Evolutionary conservation across 1,140 invertebrate species (phyloP).

Genomic region (Pseudomyrmex concolor): DNA sequence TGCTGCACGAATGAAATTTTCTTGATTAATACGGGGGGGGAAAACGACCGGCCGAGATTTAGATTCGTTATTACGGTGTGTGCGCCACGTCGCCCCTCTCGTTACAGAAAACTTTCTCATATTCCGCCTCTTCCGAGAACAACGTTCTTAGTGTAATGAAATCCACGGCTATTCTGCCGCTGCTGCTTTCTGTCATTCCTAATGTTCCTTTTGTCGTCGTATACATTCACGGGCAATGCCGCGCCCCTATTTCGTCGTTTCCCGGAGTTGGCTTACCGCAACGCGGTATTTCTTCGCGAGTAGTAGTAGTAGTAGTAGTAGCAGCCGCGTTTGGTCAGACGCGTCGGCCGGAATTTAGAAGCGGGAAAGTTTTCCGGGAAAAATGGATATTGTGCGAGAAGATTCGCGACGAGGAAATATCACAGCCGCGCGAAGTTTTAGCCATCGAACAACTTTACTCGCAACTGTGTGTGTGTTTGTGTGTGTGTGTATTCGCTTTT

Average conservation of each 20-base stretch:
- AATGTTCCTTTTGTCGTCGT: slow-evolving; percentile 48
- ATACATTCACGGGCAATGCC: slow-evolving; percentile 16
- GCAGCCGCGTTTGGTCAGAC: slow-evolving; percentile 37
- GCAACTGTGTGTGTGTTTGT: background rate
- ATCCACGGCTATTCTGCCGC: slow-evolving; percentile 33
- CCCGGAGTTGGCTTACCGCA: slow-evolving; percentile 16
- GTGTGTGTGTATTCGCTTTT: background rate
- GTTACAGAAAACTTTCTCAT: slow-evolving; percentile 42
- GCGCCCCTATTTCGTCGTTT: slow-evolving; percentile 25
- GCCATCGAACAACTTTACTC: background rate
- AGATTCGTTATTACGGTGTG: slow-evolving; percentile 38
- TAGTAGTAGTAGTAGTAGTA: background rate
- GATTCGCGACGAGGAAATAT: slow-evolving; percentile 39
- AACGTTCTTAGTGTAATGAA: slow-evolving; percentile 55
- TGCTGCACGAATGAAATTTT: slow-evolving; percentile 23
- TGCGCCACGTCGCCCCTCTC: slow-evolving; percentile 15
- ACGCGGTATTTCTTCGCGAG: slow-evolving; percentile 26
- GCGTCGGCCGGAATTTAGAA: slow-evolving; percentile 27
- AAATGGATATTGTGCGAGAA: slow-evolving; percentile 42
- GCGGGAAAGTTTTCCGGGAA: slow-evolving; percentile 34
- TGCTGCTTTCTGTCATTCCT: slow-evolving; percentile 34
- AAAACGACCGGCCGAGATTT: slow-evolving; percentile 15
- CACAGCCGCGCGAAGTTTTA: slow-evolving; percentile 28
- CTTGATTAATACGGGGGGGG: slow-evolving; percentile 39
- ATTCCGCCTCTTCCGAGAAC: background rate